These are phyloP conservation scores for Megatriorchis doriae DNA, from an alignment of 2,113 vertebrate genomes.

Conservation along the genomic window DNA sequence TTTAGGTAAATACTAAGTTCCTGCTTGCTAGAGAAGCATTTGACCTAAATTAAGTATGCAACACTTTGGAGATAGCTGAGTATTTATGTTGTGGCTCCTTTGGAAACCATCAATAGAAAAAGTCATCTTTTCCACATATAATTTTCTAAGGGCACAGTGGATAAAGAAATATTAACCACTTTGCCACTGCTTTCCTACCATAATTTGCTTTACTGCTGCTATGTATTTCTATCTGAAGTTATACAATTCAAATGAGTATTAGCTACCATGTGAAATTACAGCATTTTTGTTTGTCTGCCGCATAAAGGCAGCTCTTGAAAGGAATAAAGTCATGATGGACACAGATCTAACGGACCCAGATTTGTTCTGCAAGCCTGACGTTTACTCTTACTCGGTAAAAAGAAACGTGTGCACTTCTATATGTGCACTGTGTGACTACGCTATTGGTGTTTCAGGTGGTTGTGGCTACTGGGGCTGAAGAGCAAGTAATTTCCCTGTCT, in stretches of 20 bases:
- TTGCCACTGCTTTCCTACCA: background rate
- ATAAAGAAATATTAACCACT: background rate
- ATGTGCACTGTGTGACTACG: rapidly evolving
- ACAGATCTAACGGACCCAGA: background rate
- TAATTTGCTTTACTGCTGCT: background rate
- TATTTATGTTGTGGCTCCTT: background rate
- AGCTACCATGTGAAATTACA: background rate
- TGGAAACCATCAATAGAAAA: background rate
- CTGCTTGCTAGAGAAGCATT: background rate
- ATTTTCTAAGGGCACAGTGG: background rate
- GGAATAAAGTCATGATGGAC: background rate
- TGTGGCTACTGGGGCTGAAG: background rate
- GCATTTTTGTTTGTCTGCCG: background rate
- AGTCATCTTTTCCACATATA: background rate
- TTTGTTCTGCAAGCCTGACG: background rate
- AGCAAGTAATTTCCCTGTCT: background rate
- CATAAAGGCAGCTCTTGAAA: background rate
- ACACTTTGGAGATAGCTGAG: background rate
- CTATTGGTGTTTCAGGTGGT: background rate
- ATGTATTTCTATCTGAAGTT: background rate
- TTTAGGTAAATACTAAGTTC: background rate
- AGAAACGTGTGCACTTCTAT: background rate
- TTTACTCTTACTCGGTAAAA: background rate
- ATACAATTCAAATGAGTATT: background rate
- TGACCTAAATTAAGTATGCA: background rate